Conservation (phyloP, 2,888 invertebrate species). For the Notodonta ziczac region DNA sequence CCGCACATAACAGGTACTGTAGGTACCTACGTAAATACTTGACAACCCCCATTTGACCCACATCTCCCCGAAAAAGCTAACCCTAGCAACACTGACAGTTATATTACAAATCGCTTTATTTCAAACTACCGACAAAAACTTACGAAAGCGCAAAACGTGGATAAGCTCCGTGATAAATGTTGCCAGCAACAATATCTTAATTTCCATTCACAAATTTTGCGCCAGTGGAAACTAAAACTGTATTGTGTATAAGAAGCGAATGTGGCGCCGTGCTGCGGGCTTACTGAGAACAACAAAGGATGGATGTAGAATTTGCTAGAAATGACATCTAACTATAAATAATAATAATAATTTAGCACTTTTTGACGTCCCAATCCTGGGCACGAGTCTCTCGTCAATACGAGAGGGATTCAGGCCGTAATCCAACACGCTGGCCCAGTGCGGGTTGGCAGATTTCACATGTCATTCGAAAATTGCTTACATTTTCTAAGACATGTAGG, state of each 20-base stretch:
- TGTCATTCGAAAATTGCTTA: too few species aligned
- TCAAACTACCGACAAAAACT: constrained; percentile 19
- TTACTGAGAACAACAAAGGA: constrained; percentile 45
- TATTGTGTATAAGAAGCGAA: constrained; percentile 47
- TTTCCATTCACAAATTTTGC: constrained; percentile 33
- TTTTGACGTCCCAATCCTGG: too few species aligned
- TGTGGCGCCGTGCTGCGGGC: constrained; percentile 46
- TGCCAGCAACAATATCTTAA: constrained; percentile 35
- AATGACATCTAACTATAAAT: constrained; percentile 9
- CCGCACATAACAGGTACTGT: too few species aligned
- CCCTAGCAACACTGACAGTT: constrained; percentile 25
- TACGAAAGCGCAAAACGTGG: constrained; percentile 29
- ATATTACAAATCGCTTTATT: constrained; percentile 29
- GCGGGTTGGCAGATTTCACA: too few species aligned
- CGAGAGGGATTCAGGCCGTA: too few species aligned
- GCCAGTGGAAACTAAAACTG: constrained; percentile 35
- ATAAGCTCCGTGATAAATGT: constrained; percentile 40
- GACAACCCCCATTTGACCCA: not conserved
- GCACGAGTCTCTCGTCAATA: too few species aligned
- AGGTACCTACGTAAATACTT: too few species aligned
- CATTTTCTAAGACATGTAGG: too few species aligned
- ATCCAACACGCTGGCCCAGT: too few species aligned
- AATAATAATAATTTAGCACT: too few species aligned
- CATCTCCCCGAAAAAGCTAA: constrained; percentile 21
- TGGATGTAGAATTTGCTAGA: constrained; percentile 21